Percentiles rank a stretch among this genome's conserved stretches.
phyloP scores from a whole-genome alignment of 2,113 vertebrate species.

The Tragelaphus strepsiceros region DNA sequence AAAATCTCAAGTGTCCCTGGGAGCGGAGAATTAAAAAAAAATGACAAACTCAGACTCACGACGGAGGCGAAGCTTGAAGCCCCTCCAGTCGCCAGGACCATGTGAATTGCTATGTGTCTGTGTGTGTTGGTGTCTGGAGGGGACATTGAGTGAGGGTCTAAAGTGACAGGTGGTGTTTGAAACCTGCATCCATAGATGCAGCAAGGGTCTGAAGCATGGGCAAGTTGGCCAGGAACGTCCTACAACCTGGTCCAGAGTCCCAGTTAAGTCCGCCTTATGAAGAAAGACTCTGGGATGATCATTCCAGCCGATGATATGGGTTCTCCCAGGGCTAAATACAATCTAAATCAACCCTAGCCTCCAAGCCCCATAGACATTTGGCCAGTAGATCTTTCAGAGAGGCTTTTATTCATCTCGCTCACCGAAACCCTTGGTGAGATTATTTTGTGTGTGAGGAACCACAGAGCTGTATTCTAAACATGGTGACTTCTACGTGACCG shows the following conservation, averaged over 20 bases:
- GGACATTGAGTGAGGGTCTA: neutral
- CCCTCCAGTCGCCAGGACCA: neutral
- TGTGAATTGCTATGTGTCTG: neutral
- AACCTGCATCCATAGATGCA: neutral
- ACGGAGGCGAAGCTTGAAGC: fast-evolving
- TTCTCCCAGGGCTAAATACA: neutral
- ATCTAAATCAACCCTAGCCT: neutral
- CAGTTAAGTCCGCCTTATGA: neutral
- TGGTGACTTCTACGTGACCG: neutral
- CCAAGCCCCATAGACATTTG: neutral
- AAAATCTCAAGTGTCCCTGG: neutral
- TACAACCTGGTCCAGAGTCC: neutral
- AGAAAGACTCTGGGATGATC: neutral
- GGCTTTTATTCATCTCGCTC: neutral
- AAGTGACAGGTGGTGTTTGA: neutral
- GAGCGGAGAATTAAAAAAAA: neutral
- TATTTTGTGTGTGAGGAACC: neutral
- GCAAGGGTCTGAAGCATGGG: neutral
- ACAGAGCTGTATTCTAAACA: neutral
- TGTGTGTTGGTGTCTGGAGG: neutral
- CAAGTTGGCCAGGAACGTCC: neutral
- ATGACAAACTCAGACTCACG: neutral
- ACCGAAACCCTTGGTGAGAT: neutral
- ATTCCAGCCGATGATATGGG: neutral
- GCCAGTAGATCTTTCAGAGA: neutral